phyloP scores from a whole-genome alignment of 2,888 invertebrate genomes.

The Pecten maximus region DNA sequence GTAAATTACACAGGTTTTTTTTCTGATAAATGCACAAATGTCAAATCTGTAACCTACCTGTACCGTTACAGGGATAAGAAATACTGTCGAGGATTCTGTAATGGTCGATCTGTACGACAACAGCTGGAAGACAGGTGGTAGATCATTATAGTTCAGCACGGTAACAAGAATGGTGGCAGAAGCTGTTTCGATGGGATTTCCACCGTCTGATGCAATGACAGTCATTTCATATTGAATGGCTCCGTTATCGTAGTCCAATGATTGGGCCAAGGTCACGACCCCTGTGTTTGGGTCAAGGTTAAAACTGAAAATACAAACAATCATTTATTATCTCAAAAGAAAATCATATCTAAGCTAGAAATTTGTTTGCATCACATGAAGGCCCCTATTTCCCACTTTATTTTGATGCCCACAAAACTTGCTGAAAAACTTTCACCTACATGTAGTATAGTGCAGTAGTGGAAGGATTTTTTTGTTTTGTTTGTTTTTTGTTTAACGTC shows the following conservation, averaged over 20 bases:
- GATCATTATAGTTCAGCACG: conserved; percentile 53
- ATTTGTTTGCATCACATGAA: too few species aligned
- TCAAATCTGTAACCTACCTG: conserved; percentile 52
- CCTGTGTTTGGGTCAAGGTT: conserved; percentile 87
- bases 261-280: conserved; percentile 42
- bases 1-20: too few species aligned
- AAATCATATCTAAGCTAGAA: too few species aligned
- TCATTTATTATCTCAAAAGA: too few species aligned
- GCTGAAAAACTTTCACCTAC: too few species aligned
- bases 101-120: conserved; percentile 49
- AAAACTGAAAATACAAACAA: conserved; percentile 84
- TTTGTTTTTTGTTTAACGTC: too few species aligned
- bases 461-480: too few species aligned
- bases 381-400: too few species aligned
- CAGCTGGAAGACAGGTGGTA: conserved; percentile 52
- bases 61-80: conserved; percentile 54
- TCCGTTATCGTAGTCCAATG: conserved; percentile 58
- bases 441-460: too few species aligned
- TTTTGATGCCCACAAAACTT: too few species aligned
- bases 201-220: conserved; percentile 47
- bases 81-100: conserved; percentile 44
- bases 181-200: conserved; percentile 34
- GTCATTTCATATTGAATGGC: conserved; percentile 33
- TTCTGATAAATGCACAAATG: too few species aligned
- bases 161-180: conserved; percentile 51